Evolutionary conservation across 2,113 vertebrate genomes (phyloP), one percentile per base, ranked within the genome.

Genomic region (Mohoua ochrocephala): DNA sequence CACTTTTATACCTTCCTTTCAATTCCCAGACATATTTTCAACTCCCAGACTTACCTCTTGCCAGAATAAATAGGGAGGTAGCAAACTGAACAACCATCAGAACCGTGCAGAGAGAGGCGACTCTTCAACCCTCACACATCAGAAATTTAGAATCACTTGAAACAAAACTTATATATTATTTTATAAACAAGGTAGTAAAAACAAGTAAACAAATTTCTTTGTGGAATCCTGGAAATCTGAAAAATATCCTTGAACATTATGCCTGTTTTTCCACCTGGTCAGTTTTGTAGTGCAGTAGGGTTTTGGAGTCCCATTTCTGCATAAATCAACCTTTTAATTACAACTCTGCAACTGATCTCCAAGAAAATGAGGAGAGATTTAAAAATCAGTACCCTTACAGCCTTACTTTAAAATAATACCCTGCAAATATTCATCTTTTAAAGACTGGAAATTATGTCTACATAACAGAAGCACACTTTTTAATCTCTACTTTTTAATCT

Each of bases 401-500:
- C 24, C 84, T 92, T 91, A 89, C 93, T 96, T 97, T 91, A 97
- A 95, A 96, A 95, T 87, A 88, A 93, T 57, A 94, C 33, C 49
- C 78, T 74, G 79, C 80, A 95, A 96, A 96, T 78, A 93, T 31
- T 93, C 83, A 91, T 84, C 64, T 95, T 95, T 87, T 86, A 96
- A 97, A 95, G 80, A 87, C 78, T 78, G 65, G 57, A 95, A 95
- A 96, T 92, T 53, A 96, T 89, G 59, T 45, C 93, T 79, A 53
- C 27, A 71, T 70, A 97, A 90, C 19, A 71, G 89, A 79, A 90
- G 84, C 20, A 73, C 70, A 76, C 77, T 86, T 95, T 94, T 96
- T 96, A 98, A 97, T 98, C 97, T 97, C 96, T 83, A 22, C 57
- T 95, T 96, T 96, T 97, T 96, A 98, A 96, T 97, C 96, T 98